These are phyloP conservation scores for Sinocyclocheilus rhinocerous DNA, from an alignment of 2,113 vertebrate genomes.

Conservation along the genomic window DNA sequence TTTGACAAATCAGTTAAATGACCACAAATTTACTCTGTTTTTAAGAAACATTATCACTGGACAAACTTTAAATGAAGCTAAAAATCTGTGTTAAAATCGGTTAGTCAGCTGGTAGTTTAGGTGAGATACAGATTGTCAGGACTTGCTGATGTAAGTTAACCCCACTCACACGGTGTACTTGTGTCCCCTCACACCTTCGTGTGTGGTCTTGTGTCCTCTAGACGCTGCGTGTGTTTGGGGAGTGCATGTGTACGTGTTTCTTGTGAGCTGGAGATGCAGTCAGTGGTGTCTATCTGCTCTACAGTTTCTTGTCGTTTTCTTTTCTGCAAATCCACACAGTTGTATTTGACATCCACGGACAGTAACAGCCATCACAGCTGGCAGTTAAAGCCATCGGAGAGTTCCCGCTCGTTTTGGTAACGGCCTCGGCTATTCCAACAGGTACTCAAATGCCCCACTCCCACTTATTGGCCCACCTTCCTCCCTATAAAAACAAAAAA, in stretches of 20 bases:
- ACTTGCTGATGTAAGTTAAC: slow-evolving; percentile 27
- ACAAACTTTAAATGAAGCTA: neutral
- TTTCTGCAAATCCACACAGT: slow-evolving; percentile 84
- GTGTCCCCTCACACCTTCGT: neutral
- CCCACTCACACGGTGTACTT: neutral
- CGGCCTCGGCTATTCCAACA: slow-evolving; percentile 81
- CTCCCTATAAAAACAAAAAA: slow-evolving; percentile 48
- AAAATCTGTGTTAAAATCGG: neutral
- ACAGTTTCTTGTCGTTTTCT: slow-evolving; percentile 75
- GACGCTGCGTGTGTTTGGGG: neutral
- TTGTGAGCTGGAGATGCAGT: slow-evolving; percentile 54
- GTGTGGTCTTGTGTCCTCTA: neutral
- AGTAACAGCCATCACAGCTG: slow-evolving; percentile 91
- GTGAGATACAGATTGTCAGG: neutral
- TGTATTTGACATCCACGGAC: slow-evolving; percentile 94
- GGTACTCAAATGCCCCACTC: slow-evolving; percentile 81
- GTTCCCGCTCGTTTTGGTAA: slow-evolving; percentile 92
- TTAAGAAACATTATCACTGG: neutral
- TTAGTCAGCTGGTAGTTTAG: neutral
- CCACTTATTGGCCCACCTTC: slow-evolving; percentile 64
- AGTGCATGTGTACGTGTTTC: slow-evolving; percentile 8
- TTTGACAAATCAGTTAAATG: too few relatives aligned
- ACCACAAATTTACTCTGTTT: too few relatives aligned
- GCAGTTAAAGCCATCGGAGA: slow-evolving; percentile 96
- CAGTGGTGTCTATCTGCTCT: slow-evolving; percentile 72